Evolutionary conservation across 2,113 vertebrate species (phyloP).

Genomic region (Protobothrops mucrosquamatus): DNA sequence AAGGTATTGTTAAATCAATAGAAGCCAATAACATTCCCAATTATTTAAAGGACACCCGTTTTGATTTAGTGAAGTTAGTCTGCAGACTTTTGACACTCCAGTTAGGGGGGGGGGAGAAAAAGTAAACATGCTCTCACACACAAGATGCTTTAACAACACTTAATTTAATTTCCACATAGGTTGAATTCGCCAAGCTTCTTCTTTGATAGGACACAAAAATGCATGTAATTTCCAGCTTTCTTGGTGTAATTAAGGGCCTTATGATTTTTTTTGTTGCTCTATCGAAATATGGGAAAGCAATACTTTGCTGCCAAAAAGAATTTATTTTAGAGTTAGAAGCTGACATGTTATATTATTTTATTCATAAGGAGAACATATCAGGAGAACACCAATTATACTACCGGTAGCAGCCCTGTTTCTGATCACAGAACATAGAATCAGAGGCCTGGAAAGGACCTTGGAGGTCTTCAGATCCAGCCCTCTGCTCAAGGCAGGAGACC

Average conservation of each 20-base stretch:
- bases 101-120: background rate
- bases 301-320: slow-evolving; percentile 53
- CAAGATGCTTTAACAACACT: slow-evolving; percentile 20
- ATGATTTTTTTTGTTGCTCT: slow-evolving; percentile 44
- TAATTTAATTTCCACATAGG: slow-evolving; percentile 35
- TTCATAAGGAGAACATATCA: background rate
- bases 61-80: slow-evolving; percentile 57
- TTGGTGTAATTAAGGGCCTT: slow-evolving; percentile 58
- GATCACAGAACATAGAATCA: too few species aligned
- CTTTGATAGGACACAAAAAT: slow-evolving; percentile 8
- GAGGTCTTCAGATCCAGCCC: too few species aligned
- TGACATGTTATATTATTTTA: slow-evolving; percentile 56
- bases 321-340: slow-evolving; percentile 49
- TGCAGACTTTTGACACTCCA: slow-evolving; percentile 40
- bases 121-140: background rate
- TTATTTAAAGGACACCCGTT: slow-evolving; percentile 59
- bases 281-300: slow-evolving; percentile 40
- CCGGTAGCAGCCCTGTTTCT: background rate
- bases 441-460: too few species aligned
- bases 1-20: slow-evolving; percentile 31
- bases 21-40: slow-evolving; percentile 37
- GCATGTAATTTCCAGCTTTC: slow-evolving; percentile 44
- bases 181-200: slow-evolving; percentile 45
- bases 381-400: background rate
- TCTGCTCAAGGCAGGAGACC: too few species aligned